Conservation (phyloP, 1,140 invertebrate species). For the Hesperophylax magnus region DNA sequence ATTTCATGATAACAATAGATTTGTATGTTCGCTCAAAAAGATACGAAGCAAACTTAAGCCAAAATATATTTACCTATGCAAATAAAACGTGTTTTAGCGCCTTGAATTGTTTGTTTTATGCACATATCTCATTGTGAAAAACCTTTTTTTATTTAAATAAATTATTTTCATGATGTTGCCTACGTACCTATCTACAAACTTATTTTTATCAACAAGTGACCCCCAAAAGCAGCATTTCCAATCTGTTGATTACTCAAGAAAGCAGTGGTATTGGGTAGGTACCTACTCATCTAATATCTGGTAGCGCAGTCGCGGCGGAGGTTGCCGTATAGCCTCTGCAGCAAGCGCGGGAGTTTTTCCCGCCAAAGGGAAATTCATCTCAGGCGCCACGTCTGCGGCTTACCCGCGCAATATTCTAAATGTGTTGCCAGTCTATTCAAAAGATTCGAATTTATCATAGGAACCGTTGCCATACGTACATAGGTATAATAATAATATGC, state of each 20-base stretch:
- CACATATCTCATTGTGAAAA: not conserved
- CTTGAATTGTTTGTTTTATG: not conserved
- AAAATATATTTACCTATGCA: slow-evolving; percentile 17
- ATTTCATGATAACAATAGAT: slow-evolving; percentile 39
- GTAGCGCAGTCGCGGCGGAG: not conserved
- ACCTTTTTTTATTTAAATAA: not conserved
- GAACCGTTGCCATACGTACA: not conserved
- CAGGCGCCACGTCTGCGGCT: slow-evolving; percentile 44
- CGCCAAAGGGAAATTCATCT: slow-evolving; percentile 45
- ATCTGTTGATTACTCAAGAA: slow-evolving; percentile 41
- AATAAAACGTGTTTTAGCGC: slow-evolving; percentile 2
- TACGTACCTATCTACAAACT: too few relatives aligned
- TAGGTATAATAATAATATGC: too few relatives aligned
- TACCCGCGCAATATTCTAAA: slow-evolving; percentile 42
- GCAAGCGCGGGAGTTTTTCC: slow-evolving; percentile 29
- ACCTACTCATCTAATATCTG: slow-evolving; percentile 1
- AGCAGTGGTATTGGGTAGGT: not conserved
- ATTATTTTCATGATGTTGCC: not conserved
- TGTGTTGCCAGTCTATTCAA: slow-evolving; percentile 43
- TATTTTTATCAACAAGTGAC: slow-evolving; percentile 9
- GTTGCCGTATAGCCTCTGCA: slow-evolving; percentile 17
- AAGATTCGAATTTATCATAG: slow-evolving; percentile 40
- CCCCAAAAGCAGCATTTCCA: not conserved
- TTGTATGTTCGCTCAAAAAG: slow-evolving; percentile 33
- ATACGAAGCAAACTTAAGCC: slow-evolving; percentile 28